Conservation (phyloP, 2,888 invertebrate species). For the Ferdinandea cuprea region DNA sequence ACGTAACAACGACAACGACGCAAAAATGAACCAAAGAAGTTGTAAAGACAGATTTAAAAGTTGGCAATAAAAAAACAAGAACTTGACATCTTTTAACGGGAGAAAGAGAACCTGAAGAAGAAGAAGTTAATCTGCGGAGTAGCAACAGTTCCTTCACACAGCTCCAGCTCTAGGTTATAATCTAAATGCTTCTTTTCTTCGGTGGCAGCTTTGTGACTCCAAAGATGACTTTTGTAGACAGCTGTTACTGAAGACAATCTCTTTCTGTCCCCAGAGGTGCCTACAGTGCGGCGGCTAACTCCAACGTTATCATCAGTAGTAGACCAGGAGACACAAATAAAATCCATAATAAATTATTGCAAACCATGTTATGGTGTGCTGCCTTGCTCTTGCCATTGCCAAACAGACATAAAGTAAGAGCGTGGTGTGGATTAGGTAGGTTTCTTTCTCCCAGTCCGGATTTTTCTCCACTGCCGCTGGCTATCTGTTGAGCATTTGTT, state of each 20-base stretch:
- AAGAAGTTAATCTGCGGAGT: slow-evolving; percentile 37
- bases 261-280: slow-evolving; percentile 40
- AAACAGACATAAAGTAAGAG: neutral
- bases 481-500: slow-evolving; percentile 36
- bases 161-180: slow-evolving; percentile 24
- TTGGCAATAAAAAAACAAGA: slow-evolving; percentile 40
- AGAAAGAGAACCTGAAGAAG: slow-evolving; percentile 15
- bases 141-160: neutral
- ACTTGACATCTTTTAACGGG: slow-evolving; percentile 55
- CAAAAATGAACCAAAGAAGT: slow-evolving; percentile 32
- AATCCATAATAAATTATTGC: slow-evolving; percentile 39
- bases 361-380: slow-evolving; percentile 22
- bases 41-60: slow-evolving; percentile 48
- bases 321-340: slow-evolving; percentile 29
- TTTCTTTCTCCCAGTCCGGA: slow-evolving; percentile 17
- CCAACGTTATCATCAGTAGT: slow-evolving; percentile 30
- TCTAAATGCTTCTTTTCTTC: slow-evolving; percentile 16
- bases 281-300: slow-evolving; percentile 33
- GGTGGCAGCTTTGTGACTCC: slow-evolving; percentile 19
- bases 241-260: slow-evolving; percentile 34
- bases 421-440: slow-evolving; percentile 9
- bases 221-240: slow-evolving; percentile 23
- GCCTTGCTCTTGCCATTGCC: neutral
- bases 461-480: neutral
- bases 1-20: slow-evolving; percentile 3